Evolutionary conservation across 2,113 vertebrate species (phyloP).

Genomic region (Chaetodon trifascialis): DNA sequence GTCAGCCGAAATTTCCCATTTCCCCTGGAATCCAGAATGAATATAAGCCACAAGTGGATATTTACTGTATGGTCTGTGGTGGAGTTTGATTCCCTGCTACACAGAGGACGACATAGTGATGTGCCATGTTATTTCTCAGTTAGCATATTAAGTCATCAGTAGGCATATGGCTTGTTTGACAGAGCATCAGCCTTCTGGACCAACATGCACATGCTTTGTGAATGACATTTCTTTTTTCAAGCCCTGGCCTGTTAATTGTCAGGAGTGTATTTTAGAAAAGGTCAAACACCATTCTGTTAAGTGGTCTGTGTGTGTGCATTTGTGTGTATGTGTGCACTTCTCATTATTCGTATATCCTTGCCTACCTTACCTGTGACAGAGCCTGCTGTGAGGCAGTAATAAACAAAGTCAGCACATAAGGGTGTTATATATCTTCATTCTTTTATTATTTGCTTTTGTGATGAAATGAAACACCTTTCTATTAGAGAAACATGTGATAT

Average conservation of each 20-base stretch:
- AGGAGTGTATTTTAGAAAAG: conserved; percentile 47
- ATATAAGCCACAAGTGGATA: too few relatives aligned
- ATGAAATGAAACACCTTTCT: conserved; percentile 35
- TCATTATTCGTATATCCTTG: neutral
- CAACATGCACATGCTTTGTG: neutral
- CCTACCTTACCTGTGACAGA: neutral
- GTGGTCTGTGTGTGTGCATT: neutral
- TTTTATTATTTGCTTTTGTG: conserved; percentile 32
- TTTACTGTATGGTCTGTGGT: too few relatives aligned
- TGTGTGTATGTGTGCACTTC: conserved; percentile 2
- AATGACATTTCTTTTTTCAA: conserved; percentile 41
- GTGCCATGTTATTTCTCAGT: neutral
- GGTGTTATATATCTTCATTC: neutral
- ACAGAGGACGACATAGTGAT: neutral
- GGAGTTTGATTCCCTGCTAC: neutral
- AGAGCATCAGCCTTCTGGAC: neutral
- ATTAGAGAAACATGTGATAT: neutral
- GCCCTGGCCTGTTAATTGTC: conserved; percentile 36
- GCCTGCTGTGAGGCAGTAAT: neutral
- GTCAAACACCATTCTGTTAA: conserved; percentile 61
- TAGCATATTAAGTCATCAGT: neutral
- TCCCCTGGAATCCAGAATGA: too few relatives aligned
- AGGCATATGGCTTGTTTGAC: neutral
- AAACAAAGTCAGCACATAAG: neutral
- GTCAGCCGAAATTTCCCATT: too few relatives aligned